Evolutionary conservation across 2,888 invertebrate genomes (phyloP), one percentile per base, ranked within the genome.

Genomic region (Synergus gifuensis): DNA sequence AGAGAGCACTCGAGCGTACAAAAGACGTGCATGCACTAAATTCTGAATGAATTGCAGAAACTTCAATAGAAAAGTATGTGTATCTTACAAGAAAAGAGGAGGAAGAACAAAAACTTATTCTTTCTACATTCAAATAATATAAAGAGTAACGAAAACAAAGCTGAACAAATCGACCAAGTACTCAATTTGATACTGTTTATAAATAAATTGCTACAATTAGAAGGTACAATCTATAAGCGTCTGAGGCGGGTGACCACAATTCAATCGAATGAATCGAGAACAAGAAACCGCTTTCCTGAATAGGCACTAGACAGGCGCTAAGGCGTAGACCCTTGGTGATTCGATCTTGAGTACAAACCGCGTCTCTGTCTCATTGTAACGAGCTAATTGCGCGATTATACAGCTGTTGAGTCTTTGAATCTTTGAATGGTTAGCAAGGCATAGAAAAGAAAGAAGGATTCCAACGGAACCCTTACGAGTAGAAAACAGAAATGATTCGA

Each of bases 21-120:
- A 46, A 54, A 60, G 28, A 54, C 0, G 8, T 73, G 36, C 49
- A 36, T 54, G 28, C 11, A 49, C 18, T 44, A 18, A 44, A 18
- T 67, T 42, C 69, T 73, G 16, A 73, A 73, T 54, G 54, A 54
- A 54, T 73, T 36, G 69, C n/a, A 73, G 36, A 54, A 73, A 73
- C 36, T 36, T 54, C 36, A 73, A 73, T 73, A 49, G n/a, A 36
- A 54, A 73, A 73, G 18, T 28, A 60, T 60, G 22, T 60, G 22
- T 28, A 28, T 3, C 54, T 9, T 54, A 18, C 3, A 11, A 7
- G n/a, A 8, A n/a, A 9, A 9, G 9, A 54, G 9, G 12, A 60
- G 22, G 1, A 22, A 22, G 18, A 12, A 22, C 22, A 8, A 12
- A 60, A 22, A 28, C 22, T 14, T 22, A 11, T 62, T 62, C 18